Evolutionary conservation across 92 coral and sea anemone species (phyloP).

Genomic region (Epizoanthus stellaris): DNA sequence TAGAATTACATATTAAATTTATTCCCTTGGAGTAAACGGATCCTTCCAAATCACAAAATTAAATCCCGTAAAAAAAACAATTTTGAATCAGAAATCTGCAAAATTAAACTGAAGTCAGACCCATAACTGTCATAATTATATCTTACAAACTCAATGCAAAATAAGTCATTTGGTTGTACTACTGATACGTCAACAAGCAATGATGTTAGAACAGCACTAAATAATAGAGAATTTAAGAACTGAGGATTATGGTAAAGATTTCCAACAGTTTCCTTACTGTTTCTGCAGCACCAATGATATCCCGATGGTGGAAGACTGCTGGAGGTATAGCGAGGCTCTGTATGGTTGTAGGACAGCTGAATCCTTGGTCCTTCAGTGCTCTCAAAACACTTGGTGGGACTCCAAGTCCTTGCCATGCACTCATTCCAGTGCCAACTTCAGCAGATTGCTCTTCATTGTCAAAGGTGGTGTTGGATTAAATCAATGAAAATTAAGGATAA

Average conservation of each 20-base stretch:
- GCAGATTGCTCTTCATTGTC: background rate
- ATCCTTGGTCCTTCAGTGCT: slow-evolving; percentile 79
- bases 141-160: too few relatives aligned
- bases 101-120: too few relatives aligned
- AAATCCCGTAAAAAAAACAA: too few relatives aligned
- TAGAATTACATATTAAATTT: too few relatives aligned
- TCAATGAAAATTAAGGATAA: background rate
- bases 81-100: too few relatives aligned
- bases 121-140: too few relatives aligned
- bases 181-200: too few relatives aligned
- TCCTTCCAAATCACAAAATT: too few relatives aligned
- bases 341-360: slow-evolving; percentile 83
- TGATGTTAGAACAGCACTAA: too few relatives aligned
- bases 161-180: too few relatives aligned
- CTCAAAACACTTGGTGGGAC: slow-evolving; percentile 63
- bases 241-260: background rate
- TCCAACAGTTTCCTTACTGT: slow-evolving; percentile 68
- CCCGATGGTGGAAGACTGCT: slow-evolving; percentile 78
- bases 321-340: slow-evolving; percentile 92
- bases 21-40: too few relatives aligned
- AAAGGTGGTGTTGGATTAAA: background rate
- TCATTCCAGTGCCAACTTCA: slow-evolving; percentile 50
- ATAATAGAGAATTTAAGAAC: background rate
- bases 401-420: slow-evolving; percentile 88
- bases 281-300: slow-evolving; percentile 98